Conservation (phyloP, 30 jellyfish, hydroid and myxozoan species). For the Pseudorhiza aurosa region DNA sequence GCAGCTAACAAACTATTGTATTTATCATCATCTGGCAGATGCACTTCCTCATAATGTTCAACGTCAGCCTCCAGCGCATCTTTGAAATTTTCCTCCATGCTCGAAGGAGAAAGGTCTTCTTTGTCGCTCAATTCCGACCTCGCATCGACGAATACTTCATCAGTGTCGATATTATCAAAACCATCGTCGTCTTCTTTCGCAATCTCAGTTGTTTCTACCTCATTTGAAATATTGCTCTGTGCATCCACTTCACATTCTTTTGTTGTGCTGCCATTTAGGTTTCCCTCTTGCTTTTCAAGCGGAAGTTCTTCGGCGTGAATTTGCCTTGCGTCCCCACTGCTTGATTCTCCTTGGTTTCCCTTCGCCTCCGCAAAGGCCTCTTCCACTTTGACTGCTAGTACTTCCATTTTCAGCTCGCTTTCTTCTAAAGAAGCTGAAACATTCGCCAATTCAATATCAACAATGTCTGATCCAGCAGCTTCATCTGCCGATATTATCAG, state of each 20-base stretch:
- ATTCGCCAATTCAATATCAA: slow-evolving; percentile 40
- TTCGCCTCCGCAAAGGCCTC: neutral
- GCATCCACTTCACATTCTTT: neutral
- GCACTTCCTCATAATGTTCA: slow-evolving; percentile 23
- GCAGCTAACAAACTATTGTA: too few relatives aligned
- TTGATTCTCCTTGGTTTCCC: neutral
- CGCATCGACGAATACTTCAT: slow-evolving; percentile 61
- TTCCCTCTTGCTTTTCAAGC: neutral
- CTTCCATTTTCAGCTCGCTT: neutral
- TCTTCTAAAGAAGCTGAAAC: neutral
- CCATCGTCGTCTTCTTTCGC: slow-evolving; percentile 57
- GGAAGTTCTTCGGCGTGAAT: too few relatives aligned
- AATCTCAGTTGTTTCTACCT: neutral
- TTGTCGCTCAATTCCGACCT: slow-evolving; percentile 35
- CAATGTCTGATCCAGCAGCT: slow-evolving; percentile 41
- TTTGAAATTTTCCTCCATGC: neutral
- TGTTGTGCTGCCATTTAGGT: neutral
- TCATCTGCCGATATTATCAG: slow-evolving; percentile 10
- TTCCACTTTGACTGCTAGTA: neutral
- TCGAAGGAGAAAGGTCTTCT: neutral
- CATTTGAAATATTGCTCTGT: neutral
- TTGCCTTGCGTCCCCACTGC: neutral
- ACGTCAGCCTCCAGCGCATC: slow-evolving; percentile 1
- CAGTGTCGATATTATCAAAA: slow-evolving; percentile 52
- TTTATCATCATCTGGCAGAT: neutral